Conservation (phyloP, 1,140 invertebrate species). For the Drosophila kurseongensis region DNA sequence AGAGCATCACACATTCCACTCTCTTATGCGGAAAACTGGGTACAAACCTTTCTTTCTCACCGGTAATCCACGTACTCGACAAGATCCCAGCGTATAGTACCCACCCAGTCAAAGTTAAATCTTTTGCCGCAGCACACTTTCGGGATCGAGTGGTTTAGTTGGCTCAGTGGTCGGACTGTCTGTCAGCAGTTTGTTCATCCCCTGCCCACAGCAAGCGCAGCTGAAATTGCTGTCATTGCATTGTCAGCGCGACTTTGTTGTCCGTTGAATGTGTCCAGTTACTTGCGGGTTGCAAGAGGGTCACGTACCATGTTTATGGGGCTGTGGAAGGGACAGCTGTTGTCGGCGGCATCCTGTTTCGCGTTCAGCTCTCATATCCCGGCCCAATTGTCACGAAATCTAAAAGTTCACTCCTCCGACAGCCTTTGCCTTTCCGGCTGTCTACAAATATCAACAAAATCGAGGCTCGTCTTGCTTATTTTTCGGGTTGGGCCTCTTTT, state of each 20-base stretch:
- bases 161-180: conserved; percentile 1
- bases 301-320: conserved; percentile 22
- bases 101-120: not conserved
- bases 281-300: not conserved
- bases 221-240: conserved; percentile 37
- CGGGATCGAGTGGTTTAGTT: conserved; percentile 29
- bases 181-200: conserved; percentile 5
- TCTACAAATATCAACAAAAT: conserved; percentile 68
- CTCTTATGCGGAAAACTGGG: not conserved
- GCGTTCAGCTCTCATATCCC: conserved; percentile 64
- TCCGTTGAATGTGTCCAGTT: conserved; percentile 25
- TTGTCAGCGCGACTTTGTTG: conserved; percentile 40
- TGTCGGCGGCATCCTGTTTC: conserved; percentile 19
- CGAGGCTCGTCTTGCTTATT: conserved; percentile 55
- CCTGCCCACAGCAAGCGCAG: not conserved
- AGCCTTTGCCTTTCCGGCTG: not conserved
- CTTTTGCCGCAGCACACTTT: conserved; percentile 7
- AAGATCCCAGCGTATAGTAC: not conserved
- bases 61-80: conserved; percentile 1
- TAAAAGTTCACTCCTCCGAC: conserved; percentile 3
- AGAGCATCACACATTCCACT: not conserved
- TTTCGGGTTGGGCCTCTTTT: not conserved
- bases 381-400: conserved; percentile 69
- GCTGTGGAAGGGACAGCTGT: not conserved
- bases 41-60: not conserved